A percentile compares a stretch with the other conserved stretches of the same genome.
Conservation (phyloP, 2,888 invertebrate species). For the Smittia sp. region DNA sequence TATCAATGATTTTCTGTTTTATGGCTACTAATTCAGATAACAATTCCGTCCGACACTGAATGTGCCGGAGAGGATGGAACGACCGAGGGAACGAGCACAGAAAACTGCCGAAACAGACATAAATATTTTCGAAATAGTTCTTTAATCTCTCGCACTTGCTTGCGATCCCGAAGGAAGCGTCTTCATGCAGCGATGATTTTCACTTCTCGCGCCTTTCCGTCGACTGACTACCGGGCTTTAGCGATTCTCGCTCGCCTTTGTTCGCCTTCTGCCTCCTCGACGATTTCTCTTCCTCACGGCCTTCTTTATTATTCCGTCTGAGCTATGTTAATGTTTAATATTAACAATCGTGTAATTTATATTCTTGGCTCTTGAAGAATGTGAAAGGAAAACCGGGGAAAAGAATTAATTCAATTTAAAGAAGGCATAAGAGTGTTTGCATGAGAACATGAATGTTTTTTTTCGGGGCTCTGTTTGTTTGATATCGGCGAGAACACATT, state of each 20-base stretch:
- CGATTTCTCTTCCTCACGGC: neutral
- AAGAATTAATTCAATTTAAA: slow-evolving; percentile 18
- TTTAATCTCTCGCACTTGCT: neutral
- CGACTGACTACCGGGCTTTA: slow-evolving; percentile 33
- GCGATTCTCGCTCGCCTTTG: neutral
- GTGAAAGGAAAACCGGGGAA: neutral
- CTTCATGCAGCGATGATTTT: slow-evolving; percentile 34
- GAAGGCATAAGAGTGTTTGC: slow-evolving; percentile 9
- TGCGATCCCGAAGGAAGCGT: neutral
- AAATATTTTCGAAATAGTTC: neutral
- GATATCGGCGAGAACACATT: neutral
- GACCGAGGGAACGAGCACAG: too few species aligned
- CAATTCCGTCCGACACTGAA: slow-evolving; percentile 10
- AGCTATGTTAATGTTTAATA: slow-evolving; percentile 35
- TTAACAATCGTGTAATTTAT: slow-evolving; percentile 37
- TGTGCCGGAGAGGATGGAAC: too few species aligned
- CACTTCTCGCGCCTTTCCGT: neutral
- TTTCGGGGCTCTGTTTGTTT: slow-evolving; percentile 9
- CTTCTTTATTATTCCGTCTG: slow-evolving; percentile 9
- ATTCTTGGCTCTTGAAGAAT: neutral
- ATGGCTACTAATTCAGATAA: neutral
- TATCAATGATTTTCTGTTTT: neutral
- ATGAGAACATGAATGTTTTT: neutral
- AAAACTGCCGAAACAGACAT: too few species aligned
- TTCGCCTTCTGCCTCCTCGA: neutral